These are phyloP conservation scores for Octopus bimaculoides DNA, from an alignment of 1,140 invertebrate genomes.

Conservation along the genomic window DNA sequence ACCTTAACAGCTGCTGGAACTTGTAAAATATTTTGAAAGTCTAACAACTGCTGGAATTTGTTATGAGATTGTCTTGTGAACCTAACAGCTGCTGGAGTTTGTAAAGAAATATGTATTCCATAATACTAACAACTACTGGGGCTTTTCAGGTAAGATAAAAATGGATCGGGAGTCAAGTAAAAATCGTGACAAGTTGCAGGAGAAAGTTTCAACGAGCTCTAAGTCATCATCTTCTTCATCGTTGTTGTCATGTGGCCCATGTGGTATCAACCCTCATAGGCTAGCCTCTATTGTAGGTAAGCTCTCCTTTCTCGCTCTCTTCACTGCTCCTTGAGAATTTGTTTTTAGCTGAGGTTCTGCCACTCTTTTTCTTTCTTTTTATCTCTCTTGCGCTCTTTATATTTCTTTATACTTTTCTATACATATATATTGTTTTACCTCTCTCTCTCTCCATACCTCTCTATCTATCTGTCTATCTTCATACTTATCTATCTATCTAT, in stretches of 20 bases:
- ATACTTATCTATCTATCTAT: not conserved
- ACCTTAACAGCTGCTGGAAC: no score
- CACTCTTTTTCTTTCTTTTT: not conserved
- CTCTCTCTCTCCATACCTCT: no score
- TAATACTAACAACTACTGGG: not conserved
- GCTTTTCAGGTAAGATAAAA: constrained; percentile 12
- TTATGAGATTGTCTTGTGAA: no score
- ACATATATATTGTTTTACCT: no score
- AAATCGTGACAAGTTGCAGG: not conserved
- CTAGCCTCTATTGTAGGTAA: constrained; percentile 21
- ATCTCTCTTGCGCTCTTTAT: not conserved
- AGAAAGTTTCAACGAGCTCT: not conserved
- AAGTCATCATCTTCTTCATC: not conserved
- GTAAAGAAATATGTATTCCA: no score
- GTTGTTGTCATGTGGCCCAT: constrained; percentile 2
- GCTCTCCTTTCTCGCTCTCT: not conserved
- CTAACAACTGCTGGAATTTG: no score
- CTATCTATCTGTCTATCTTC: no score
- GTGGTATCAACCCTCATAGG: constrained; percentile 20
- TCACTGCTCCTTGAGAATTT: not conserved
- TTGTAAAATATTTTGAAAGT: no score
- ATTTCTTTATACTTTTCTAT: not conserved
- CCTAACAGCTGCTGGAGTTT: no score
- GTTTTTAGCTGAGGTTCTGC: not conserved
- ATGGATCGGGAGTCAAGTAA: not conserved